A percentile compares a stretch with the other conserved stretches of the same genome.
Conservation (phyloP, 2,113 vertebrate genomes). For the Daubentonia madagascariensis region DNA sequence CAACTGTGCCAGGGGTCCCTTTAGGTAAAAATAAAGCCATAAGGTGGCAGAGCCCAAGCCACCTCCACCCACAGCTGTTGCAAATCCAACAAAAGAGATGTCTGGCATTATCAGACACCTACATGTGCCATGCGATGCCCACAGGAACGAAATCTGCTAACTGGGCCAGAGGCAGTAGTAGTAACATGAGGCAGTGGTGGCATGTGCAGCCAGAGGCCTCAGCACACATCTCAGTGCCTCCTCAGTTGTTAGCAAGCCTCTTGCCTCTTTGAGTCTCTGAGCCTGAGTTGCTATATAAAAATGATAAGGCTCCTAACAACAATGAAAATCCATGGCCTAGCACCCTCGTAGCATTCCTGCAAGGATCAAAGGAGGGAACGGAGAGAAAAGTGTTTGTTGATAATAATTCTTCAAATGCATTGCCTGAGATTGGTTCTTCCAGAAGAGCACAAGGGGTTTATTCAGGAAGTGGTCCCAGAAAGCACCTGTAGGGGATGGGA, state of each 20-base stretch:
- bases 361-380: not conserved
- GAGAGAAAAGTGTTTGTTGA: not conserved
- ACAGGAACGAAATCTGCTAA: not conserved
- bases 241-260: not conserved
- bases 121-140: fast-evolving
- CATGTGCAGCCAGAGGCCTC: not conserved
- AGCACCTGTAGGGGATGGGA: not conserved
- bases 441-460: not conserved
- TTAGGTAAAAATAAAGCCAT: not conserved
- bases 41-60: not conserved
- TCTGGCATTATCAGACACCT: not conserved
- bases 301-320: no score
- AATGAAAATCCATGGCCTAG: not conserved
- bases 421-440: not conserved
- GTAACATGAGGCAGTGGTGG: not conserved
- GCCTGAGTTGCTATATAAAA: not conserved
- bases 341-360: not conserved
- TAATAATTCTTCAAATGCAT: not conserved
- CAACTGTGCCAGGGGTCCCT: not conserved
- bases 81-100: not conserved
- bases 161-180: not conserved
- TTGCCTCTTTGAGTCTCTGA: not conserved
- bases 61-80: not conserved
- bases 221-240: not conserved
- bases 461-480: not conserved